Percentiles rank a stretch among this genome's conserved stretches.
These are phyloP conservation scores for Semicossyphus pulcher DNA, from an alignment of 2,113 vertebrate genomes.

Conservation along the genomic window DNA sequence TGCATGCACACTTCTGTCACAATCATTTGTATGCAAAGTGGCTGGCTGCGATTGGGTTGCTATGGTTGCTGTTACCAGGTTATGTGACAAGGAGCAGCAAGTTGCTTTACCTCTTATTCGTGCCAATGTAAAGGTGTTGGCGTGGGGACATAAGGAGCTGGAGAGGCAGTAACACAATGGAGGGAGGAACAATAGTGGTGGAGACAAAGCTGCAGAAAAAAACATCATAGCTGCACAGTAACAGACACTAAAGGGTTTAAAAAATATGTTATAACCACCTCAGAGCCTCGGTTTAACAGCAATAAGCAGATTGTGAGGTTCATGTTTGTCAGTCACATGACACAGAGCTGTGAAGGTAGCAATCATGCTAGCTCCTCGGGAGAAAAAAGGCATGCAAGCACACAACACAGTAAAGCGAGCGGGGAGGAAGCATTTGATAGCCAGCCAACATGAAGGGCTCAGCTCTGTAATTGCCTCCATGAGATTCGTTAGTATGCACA, in stretches of 20 bases:
- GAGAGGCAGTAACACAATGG: conserved; percentile 16
- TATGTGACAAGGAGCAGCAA: conserved; percentile 66
- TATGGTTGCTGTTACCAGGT: conserved; percentile 78
- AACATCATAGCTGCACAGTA: background rate
- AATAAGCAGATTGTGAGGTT: conserved; percentile 14
- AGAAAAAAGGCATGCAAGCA: conserved; percentile 12
- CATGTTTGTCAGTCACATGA: conserved; percentile 13
- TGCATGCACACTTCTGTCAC: conserved; percentile 64
- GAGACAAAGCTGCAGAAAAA: background rate
- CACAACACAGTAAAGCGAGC: conserved; percentile 24
- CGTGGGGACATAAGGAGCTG: conserved; percentile 15
- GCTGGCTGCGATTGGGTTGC: conserved; percentile 68
- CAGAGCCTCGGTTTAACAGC: background rate
- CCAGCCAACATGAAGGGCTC: conserved; percentile 69
- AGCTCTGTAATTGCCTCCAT: conserved; percentile 66
- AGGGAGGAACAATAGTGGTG: background rate
- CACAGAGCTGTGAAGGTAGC: conserved; percentile 18
- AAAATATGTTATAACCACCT: conserved; percentile 20
- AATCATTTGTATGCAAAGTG: conserved; percentile 77
- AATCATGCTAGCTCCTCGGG: conserved; percentile 3
- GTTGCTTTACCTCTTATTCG: conserved; percentile 56
- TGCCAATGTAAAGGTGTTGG: conserved; percentile 47
- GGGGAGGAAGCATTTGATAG: conserved; percentile 56
- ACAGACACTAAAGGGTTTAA: background rate
- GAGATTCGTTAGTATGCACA: conserved; percentile 61